phyloP scores from a whole-genome alignment of 2,113 vertebrate species.

The Protomyctophum bolini region DNA sequence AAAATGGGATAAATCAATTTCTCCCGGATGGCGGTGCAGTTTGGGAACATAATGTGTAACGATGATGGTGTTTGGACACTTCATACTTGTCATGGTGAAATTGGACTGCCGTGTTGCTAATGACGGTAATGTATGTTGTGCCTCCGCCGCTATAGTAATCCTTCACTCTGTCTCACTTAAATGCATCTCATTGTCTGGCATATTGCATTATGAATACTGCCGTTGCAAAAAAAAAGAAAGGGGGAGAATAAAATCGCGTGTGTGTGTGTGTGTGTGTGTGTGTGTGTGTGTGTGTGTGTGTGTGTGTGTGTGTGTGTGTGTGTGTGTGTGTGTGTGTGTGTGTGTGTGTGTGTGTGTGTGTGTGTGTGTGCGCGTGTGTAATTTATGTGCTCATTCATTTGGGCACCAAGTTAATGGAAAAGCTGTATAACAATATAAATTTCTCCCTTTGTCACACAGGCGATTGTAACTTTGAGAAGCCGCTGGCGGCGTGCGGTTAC shows the following conservation, averaged over 20 bases:
- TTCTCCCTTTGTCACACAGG: conserved; percentile 81
- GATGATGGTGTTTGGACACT: conserved; percentile 79
- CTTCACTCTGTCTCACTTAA: conserved; percentile 78
- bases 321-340: conserved; percentile 15
- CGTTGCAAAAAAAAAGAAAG: conserved; percentile 23
- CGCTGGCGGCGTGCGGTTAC: conserved; percentile 89
- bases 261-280: too few relatives aligned
- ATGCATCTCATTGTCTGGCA: conserved; percentile 74
- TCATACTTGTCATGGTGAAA: conserved; percentile 80
- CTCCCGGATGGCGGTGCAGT: conserved; percentile 63
- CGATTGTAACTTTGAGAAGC: conserved; percentile 92
- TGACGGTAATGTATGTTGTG: conserved; percentile 77
- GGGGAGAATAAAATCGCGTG: not conserved
- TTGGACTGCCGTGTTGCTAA: conserved; percentile 73
- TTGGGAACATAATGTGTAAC: conserved; percentile 73
- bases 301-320: not conserved
- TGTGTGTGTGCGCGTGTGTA: conserved; percentile 29
- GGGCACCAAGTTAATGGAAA: conserved; percentile 68
- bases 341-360: conserved; percentile 20
- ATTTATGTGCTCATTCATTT: conserved; percentile 73
- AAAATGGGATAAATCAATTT: conserved; percentile 81
- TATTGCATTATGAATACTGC: conserved; percentile 73
- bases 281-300: conserved; percentile 20
- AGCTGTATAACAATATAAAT: conserved; percentile 47
- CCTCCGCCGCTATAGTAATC: conserved; percentile 63